phyloP scores from a whole-genome alignment of 2,797 vertebrate species.

The Chaetodon trifasciatus region DNA sequence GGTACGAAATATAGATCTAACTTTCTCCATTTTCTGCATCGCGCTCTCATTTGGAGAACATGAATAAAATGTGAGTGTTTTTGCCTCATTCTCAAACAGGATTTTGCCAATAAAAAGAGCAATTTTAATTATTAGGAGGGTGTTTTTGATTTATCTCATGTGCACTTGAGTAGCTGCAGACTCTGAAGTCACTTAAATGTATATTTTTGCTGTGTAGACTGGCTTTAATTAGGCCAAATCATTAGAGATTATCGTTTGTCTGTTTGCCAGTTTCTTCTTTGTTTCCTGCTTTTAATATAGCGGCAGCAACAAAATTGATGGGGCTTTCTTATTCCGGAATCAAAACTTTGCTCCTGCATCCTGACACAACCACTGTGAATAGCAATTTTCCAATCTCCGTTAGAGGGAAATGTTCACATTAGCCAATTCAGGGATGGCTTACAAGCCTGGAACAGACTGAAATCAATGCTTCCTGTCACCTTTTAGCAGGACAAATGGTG shows the following conservation, averaged over 20 bases:
- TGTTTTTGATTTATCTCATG: neutral
- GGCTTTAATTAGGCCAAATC: conserved; percentile 38
- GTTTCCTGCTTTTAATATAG: conserved; percentile 3
- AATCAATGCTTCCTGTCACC: conserved; percentile 86
- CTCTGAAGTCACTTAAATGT: conserved; percentile 16
- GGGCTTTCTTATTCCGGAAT: conserved; percentile 28
- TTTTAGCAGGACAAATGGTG: conserved; percentile 85
- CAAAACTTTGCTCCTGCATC: conserved; percentile 42
- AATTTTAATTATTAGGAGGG: neutral
- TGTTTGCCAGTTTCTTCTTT: conserved; percentile 27
- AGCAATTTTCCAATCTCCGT: conserved; percentile 52
- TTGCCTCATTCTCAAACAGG: neutral
- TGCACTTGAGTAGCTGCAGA: conserved; percentile 4
- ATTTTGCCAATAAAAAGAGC: neutral
- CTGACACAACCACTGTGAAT: conserved; percentile 40
- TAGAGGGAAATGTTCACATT: conserved; percentile 62
- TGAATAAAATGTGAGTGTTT: neutral
- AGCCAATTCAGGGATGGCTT: conserved; percentile 71
- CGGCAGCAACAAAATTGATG: conserved; percentile 51
- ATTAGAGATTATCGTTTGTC: conserved; percentile 15
- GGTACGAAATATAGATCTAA: conserved; percentile 25
- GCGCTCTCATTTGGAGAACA: neutral
- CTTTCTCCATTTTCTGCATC: neutral
- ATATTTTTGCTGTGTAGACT: neutral
- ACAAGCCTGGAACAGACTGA: conserved; percentile 70